phyloP scores from a whole-genome alignment of 1,140 invertebrate species.

The Achroia grisella region DNA sequence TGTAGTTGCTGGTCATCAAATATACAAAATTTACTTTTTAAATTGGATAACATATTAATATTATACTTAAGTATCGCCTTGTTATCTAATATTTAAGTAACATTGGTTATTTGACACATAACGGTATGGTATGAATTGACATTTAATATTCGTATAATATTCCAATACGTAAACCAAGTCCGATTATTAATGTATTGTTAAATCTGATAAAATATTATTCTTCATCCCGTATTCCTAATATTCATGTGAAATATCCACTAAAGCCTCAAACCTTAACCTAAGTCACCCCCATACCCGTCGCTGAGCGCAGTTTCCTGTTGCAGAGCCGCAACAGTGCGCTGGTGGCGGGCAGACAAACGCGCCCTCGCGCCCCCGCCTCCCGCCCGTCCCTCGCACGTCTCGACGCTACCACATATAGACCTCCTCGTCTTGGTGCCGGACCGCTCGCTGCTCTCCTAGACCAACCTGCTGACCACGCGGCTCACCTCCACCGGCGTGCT shows the following conservation, averaged over 20 bases:
- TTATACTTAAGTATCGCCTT: no score
- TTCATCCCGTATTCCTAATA: background rate
- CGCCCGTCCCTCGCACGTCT: conserved; percentile 36
- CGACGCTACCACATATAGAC: conserved; percentile 66
- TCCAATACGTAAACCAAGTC: no score
- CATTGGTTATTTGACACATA: no score
- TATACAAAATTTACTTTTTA: no score
- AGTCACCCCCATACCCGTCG: conserved; percentile 12
- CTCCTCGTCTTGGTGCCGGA: conserved; percentile 40
- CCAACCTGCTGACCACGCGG: conserved; percentile 32
- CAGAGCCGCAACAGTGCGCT: conserved; percentile 71
- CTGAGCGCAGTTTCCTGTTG: conserved; percentile 67
- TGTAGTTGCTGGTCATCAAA: no score
- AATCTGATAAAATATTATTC: background rate
- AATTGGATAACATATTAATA: no score
- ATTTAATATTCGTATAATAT: no score
- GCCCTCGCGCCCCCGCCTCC: conserved; percentile 20
- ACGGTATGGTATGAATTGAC: no score
- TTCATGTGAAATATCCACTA: background rate
- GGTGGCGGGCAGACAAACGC: conserved; percentile 21
- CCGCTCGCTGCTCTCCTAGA: conserved; percentile 31
- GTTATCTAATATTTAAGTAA: no score
- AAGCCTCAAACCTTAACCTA: background rate
- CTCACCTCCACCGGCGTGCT: conserved; percentile 47
- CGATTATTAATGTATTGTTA: background rate